Conservation (phyloP, 2,113 vertebrate species). For the Malurus alboscapulatus region DNA sequence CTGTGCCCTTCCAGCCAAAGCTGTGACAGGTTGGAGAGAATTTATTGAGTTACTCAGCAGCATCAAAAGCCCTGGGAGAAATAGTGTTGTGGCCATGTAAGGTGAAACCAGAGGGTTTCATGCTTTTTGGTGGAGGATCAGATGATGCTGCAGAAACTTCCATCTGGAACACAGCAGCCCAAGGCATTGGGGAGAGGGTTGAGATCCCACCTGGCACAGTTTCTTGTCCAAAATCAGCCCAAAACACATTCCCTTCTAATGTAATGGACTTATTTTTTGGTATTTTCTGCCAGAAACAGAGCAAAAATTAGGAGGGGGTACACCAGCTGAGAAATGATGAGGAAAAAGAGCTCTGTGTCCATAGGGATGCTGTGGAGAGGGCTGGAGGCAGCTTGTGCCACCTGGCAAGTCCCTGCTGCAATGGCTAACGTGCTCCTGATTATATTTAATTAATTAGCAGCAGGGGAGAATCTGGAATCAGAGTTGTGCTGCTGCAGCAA, state of each 20-base stretch:
- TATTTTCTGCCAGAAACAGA: not conserved
- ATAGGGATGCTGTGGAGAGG: not conserved
- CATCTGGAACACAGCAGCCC: accelerated
- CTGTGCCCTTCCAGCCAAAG: not conserved
- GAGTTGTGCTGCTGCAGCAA: not conserved
- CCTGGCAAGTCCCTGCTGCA: not conserved
- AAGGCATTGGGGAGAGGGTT: accelerated
- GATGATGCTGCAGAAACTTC: not conserved
- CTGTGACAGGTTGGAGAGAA: not conserved
- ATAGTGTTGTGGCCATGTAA: not conserved
- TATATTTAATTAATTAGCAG: constrained; percentile 6
- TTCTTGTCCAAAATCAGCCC: not conserved
- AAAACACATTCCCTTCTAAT: not conserved
- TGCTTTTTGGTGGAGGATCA: accelerated
- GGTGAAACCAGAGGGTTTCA: not conserved
- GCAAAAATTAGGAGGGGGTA: not conserved
- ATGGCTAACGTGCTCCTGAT: not conserved
- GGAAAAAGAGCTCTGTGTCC: not conserved
- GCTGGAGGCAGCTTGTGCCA: not conserved
- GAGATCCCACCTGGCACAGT: not conserved
- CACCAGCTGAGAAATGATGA: accelerated
- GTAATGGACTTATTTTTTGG: not conserved
- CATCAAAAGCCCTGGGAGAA: not conserved
- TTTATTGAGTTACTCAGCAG: not conserved
- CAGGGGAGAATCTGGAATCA: not conserved